phyloP scores from a whole-genome alignment of 2,113 vertebrate genomes.

The Tretioscincus oriximinensis region DNA sequence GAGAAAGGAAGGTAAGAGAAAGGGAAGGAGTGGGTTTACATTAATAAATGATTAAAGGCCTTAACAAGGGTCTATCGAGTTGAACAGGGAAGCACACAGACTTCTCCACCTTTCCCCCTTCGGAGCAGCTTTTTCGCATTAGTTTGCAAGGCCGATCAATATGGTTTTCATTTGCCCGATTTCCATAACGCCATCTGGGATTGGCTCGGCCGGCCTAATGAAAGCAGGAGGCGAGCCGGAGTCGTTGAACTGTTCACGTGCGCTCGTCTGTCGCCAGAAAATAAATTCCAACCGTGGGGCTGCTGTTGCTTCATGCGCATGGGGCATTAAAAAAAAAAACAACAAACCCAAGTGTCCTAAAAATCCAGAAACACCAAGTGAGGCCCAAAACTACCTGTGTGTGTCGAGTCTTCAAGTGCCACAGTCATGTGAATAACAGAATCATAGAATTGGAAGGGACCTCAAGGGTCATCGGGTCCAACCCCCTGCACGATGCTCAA shows the following conservation, averaged over 20 bases:
- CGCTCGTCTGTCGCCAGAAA: conserved; percentile 75
- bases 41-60: conserved; percentile 88
- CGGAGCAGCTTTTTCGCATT: conserved; percentile 78
- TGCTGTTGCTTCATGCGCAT: conserved; percentile 64
- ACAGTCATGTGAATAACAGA: neutral
- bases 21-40: conserved; percentile 78
- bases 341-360: conserved; percentile 26
- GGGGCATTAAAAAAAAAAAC: neutral
- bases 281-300: conserved; percentile 72
- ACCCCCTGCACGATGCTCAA: too few species aligned
- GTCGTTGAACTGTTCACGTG: conserved; percentile 73
- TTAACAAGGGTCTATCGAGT: conserved; percentile 80
- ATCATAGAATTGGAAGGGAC: too few species aligned
- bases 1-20: conserved; percentile 70
- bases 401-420: neutral
- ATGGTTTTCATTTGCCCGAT: conserved; percentile 85
- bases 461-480: too few species aligned
- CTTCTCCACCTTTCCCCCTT: conserved; percentile 69
- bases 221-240: conserved; percentile 77
- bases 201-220: conserved; percentile 75
- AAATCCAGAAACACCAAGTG: neutral
- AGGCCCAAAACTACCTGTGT: neutral
- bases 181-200: conserved; percentile 82
- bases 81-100: conserved; percentile 73
- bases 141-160: conserved; percentile 81